A percentile compares a stretch with the other conserved stretches of the same genome.
phyloP scores from a whole-genome alignment of 1,140 invertebrate genomes.

The Psix sp. region DNA sequence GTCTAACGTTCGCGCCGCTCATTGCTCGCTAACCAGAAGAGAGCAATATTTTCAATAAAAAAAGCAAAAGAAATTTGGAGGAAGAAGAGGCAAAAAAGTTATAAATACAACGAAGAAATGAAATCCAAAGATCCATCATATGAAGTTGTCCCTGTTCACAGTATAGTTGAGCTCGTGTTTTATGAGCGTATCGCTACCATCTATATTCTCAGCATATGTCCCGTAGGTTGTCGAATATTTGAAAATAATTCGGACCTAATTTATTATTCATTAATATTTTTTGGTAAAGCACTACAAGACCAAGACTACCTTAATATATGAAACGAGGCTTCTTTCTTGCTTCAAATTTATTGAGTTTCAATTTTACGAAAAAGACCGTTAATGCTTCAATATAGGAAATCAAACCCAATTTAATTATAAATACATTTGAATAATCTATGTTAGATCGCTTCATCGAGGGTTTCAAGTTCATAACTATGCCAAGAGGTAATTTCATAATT shows the following conservation, averaged over 20 bases:
- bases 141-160: conserved; percentile 49
- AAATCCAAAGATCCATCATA: conserved; percentile 31
- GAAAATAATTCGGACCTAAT: conserved; percentile 2
- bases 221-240: conserved; percentile 24
- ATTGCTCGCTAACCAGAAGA: conserved; percentile 45
- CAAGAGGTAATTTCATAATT: too few species aligned
- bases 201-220: conserved; percentile 20
- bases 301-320: too few species aligned
- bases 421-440: too few species aligned
- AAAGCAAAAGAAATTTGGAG: conserved; percentile 35
- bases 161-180: conserved; percentile 42
- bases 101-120: conserved; percentile 32
- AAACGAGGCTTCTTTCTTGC: too few species aligned
- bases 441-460: too few species aligned
- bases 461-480: too few species aligned
- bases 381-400: too few species aligned
- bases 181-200: conserved; percentile 34
- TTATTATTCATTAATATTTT: too few species aligned
- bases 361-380: too few species aligned
- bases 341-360: too few species aligned
- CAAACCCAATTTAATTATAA: too few species aligned
- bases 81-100: conserved; percentile 18
- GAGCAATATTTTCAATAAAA: conserved; percentile 56
- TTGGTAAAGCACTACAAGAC: too few species aligned
- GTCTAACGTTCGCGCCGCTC: conserved; percentile 66